These are phyloP conservation scores for Garra rufa DNA, from an alignment of 2,113 vertebrate genomes.

Conservation along the genomic window DNA sequence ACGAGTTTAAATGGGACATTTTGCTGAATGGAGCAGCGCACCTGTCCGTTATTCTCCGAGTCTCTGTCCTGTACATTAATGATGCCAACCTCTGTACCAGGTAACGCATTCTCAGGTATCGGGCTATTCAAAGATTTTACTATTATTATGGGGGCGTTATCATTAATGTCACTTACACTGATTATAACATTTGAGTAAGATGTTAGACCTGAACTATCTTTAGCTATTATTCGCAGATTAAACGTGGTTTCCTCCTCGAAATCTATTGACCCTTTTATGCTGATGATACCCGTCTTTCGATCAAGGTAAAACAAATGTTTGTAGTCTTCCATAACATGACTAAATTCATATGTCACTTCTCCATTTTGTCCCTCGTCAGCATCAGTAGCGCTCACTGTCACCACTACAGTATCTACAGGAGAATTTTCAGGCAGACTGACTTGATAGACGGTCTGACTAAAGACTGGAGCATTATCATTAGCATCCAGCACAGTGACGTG, in stretches of 20 bases:
- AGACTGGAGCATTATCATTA: conserved; percentile 12
- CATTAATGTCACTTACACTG: conserved; percentile 76
- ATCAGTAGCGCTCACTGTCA: conserved; percentile 62
- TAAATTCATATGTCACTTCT: conserved; percentile 71
- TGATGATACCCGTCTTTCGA: conserved; percentile 57
- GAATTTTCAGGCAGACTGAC: conserved; percentile 68
- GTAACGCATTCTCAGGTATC: conserved; percentile 68
- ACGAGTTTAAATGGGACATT: conserved; percentile 71
- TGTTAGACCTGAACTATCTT: conserved; percentile 72
- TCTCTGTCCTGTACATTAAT: conserved; percentile 77
- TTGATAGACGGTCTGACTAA: conserved; percentile 52
- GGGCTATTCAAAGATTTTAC: conserved; percentile 69
- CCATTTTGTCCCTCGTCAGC: conserved; percentile 70
- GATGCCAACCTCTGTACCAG: conserved; percentile 76
- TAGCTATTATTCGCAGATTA: conserved; percentile 67
- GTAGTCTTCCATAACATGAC: conserved; percentile 53
- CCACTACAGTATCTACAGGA: conserved; percentile 43
- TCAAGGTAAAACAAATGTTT: conserved; percentile 62
- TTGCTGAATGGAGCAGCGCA: conserved; percentile 66
- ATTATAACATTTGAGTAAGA: conserved; percentile 72
- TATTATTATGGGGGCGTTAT: conserved; percentile 74
- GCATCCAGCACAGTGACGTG: conserved; percentile 3
- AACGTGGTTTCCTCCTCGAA: conserved; percentile 59
- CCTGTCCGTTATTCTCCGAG: conserved; percentile 67
- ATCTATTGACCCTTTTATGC: conserved; percentile 57